Evolutionary conservation across 2,113 vertebrate species (phyloP), one percentile per base, ranked within the genome.

Genomic region (Catharus bicknelli): DNA sequence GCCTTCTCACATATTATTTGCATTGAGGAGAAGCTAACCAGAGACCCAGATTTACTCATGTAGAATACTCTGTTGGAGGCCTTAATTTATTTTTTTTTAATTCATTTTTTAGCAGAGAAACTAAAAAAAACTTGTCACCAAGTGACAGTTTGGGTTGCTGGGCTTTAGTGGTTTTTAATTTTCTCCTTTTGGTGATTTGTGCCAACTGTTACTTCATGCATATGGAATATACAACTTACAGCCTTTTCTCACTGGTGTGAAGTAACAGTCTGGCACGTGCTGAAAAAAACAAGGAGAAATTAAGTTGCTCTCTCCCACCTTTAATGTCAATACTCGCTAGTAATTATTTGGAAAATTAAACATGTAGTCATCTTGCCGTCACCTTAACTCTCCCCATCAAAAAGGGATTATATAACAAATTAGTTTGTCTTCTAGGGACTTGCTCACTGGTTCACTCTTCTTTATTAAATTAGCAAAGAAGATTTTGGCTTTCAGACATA

Each of bases 381-480:
- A 96, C 85, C 81, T 58, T 83, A 92, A 91, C 80, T 66, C 82
- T 82, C 38, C 59, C 47, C 38, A 82, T 91, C 86, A 82, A 88
- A 92, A 91, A 58, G 20, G 67, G 55, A 86, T 96, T 95, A 80
- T 77, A 53, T 63, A 73, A 92, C 86, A 90, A 90, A 94, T 94
- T 82, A 91, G 25, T 66, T n/a, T 75, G 1, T 85, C 66, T 88
- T 83, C 69, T 16, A 68, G 23, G 62, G 74, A 87, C 26, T 88
- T 83, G 70, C 38, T 43, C 84, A 89, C 32, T 53, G 69, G 57
- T 74, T 95, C 7, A 1, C 51, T 84, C 77, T 86, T 88, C 74
- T 89, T 81, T 90, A 91, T 91, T 94, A 82, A 86, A 95, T 93
- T 92, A 95, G 67, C 42, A 83, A 82, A 88, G 81, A 90, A 86